Evolutionary conservation across 2,888 invertebrate genomes (phyloP).

Genomic region (Dicranocentrus wangi): DNA sequence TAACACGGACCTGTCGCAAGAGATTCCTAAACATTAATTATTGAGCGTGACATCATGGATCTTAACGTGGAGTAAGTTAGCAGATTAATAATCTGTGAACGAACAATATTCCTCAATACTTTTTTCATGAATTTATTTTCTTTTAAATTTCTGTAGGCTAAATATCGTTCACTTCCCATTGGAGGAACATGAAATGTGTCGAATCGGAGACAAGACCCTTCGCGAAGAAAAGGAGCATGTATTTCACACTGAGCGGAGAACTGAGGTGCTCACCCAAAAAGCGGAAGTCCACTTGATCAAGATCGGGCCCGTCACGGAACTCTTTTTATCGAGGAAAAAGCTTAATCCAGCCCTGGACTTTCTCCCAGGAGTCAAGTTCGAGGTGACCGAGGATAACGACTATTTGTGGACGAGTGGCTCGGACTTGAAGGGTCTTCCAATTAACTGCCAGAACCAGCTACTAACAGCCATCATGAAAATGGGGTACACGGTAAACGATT

Average conservation of each 20-base stretch:
- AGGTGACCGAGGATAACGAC: slow-evolving; percentile 1
- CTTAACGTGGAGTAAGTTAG: slow-evolving; percentile 5
- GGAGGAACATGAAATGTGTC: neutral
- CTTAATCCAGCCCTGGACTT: slow-evolving; percentile 14
- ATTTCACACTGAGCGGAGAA: neutral
- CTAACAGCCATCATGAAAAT: neutral
- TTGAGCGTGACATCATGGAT: neutral
- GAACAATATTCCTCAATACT: neutral
- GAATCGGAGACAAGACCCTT: neutral
- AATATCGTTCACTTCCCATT: slow-evolving; percentile 2
- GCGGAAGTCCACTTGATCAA: neutral
- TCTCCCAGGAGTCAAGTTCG: neutral
- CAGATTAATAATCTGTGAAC: neutral
- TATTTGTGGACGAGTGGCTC: slow-evolving; percentile 9
- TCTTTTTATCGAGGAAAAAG: neutral
- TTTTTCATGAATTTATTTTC: neutral
- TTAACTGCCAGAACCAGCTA: neutral
- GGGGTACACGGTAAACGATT: neutral
- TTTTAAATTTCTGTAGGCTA: neutral
- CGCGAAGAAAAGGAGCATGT: neutral
- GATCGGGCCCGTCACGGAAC: neutral
- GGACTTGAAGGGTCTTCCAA: neutral
- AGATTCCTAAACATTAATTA: neutral
- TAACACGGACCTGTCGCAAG: neutral
- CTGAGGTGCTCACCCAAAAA: neutral